Evolutionary conservation across 2,113 vertebrate genomes (phyloP), one percentile per base, ranked within the genome.

Genomic region (Labeo catla): DNA sequence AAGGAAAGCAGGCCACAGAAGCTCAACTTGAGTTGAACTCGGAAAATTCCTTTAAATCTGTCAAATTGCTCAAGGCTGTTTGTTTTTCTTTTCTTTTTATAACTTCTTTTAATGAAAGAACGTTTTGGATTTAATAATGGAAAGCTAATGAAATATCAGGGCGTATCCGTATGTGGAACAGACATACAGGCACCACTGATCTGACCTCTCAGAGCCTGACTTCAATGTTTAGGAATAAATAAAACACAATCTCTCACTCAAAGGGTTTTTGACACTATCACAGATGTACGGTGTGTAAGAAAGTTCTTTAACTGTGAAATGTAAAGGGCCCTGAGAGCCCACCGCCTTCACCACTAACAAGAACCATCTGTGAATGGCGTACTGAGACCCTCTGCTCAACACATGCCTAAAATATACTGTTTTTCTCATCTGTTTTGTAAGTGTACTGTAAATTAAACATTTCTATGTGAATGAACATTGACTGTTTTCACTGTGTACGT

Each of bases 281-380:
- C 11, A 77, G 89, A 88, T 79, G 89, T 90, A 83, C 28, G 59
- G 84, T 85, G 61, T 80, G 83, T 87, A 79, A 88, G 90, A 92
- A 89, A 88, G 85, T 90, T 89, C 50, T 91, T 66, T 89, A 91
- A 93, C 94, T 94, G 94, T 94, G 93, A 94, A 95, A 93, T 91
- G 86, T 89, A 90, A 90, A 92, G 89, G 90, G 88, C 83, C 82
- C 90, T 87, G 90, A 52, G 88, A 88, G 83, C 89, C 82, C 77
- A 70, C 81, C 59, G 21, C 74, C 61, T 73, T 59, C 76, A 81
- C 84, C 52, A 6, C 92, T 95, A 94, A 94, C 91, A 68, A 82
- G 81, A 92, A 93, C 88, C 94, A 94, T 91, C 82, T 94, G 94
- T 92, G 87, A 63, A 83, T 91, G 76, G 36, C 39, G 65, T 86